These are phyloP conservation scores for Nestor notabilis DNA, from an alignment of 2,113 vertebrate species.

Conservation along the genomic window DNA sequence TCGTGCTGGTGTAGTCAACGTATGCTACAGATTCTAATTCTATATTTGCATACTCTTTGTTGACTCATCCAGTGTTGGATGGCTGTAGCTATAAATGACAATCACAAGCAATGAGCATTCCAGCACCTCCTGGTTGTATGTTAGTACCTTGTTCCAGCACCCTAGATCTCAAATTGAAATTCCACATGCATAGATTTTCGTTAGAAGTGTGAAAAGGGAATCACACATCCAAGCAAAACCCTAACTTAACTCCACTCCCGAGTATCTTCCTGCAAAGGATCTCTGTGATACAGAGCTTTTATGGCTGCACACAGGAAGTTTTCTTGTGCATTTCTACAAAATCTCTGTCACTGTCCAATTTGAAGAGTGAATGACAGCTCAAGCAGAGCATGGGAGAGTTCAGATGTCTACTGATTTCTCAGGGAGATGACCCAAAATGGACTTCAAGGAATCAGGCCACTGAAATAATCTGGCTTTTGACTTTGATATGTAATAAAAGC, in stretches of 20 bases:
- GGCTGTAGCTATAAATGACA: background rate
- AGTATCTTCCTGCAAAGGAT: background rate
- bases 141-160: background rate
- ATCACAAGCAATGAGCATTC: background rate
- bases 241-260: background rate
- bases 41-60: background rate
- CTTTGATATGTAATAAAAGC: background rate
- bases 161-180: background rate
- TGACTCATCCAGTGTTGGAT: background rate
- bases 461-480: background rate
- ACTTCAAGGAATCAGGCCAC: background rate
- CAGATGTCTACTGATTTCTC: background rate
- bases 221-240: background rate
- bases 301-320: background rate
- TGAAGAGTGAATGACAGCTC: background rate
- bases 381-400: background rate
- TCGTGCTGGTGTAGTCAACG: background rate
- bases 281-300: background rate
- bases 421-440: background rate
- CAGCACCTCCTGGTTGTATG: background rate
- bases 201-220: slow-evolving; percentile 4
- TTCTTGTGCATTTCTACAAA: background rate
- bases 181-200: background rate
- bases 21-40: background rate
- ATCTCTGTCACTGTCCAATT: background rate